phyloP scores from a whole-genome alignment of 1,140 invertebrate genomes.

The Rhopalosiphum padi region DNA sequence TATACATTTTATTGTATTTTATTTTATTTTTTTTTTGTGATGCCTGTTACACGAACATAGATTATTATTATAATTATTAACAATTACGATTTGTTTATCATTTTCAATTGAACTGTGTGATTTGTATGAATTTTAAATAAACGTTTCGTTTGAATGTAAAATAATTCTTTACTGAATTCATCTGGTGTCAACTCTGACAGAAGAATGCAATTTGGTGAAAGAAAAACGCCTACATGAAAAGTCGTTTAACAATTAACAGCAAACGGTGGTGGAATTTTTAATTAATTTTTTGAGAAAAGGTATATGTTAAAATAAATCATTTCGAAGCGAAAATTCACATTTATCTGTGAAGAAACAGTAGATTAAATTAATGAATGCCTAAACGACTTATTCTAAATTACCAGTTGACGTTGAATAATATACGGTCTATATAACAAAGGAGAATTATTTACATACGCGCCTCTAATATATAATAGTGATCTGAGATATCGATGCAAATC shows the following conservation, averaged over 20 bases:
- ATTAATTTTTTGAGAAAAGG: conserved; percentile 28
- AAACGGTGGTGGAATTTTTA: not conserved
- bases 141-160: not conserved
- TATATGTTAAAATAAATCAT: conserved; percentile 14
- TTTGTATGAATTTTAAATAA: not conserved
- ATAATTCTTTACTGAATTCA: not conserved
- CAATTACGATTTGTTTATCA: not conserved
- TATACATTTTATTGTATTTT: not conserved
- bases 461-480: not conserved
- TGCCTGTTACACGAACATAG: not conserved
- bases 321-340: conserved; percentile 1
- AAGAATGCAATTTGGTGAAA: conserved; percentile 19
- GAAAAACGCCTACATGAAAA: not conserved
- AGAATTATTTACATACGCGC: not conserved
- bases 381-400: not conserved
- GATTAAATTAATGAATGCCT: not conserved
- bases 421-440: not conserved
- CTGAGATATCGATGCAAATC: not conserved
- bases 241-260: conserved; percentile 4
- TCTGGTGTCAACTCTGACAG: not conserved
- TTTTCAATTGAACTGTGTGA: not conserved
- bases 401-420: not conserved
- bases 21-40: no score
- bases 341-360: not conserved
- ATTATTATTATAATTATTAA: not conserved